Evolutionary conservation across 1,140 invertebrate species (phyloP), one percentile per base, ranked within the genome.

Genomic region (Zaprionus kolodkinae): DNA sequence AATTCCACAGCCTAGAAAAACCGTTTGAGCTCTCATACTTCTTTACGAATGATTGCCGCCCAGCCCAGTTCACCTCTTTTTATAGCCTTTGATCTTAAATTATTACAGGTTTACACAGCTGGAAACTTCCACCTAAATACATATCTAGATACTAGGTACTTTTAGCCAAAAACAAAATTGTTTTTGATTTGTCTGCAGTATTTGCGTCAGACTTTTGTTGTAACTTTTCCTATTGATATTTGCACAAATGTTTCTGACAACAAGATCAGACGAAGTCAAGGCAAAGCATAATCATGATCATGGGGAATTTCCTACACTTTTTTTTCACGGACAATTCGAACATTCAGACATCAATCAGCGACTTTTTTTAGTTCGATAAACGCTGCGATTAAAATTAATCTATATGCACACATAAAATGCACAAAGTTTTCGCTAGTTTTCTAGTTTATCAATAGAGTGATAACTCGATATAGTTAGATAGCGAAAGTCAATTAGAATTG

Each of bases 401-500:
- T 10, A 35, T 35, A n/a, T n/a, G n/a, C n/a, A 2, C 33, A 35
- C 7, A 35, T 35, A 10, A 35, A 35, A 35, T 35, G 7, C 33
- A 9, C 6, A 35, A 35, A 35, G n/a, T 15, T 43, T 43, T 21
- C 21, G 1, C 21, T 21, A 21, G 21, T 21, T 21, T 43, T 43
- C 7, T 43, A 2, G n/a, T 43, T 3, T 43, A 15, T 15, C 40
- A 59, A 59, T 40, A 1, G 36, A 40, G 15, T 54, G 50, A 33
- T 56, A 66, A 56, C 17, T 56, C 52, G 27, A 45, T 56, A 4
- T 6, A 15, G 27, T 13, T 54, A 33, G 36, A 11, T 0, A 33
- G 1, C 10, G 27, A 54, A 66, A 45, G 38, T 56, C 52, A 56
- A 45, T 66, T 65, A 65, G 50, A 40, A 55, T 40, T 55, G 50